A percentile compares a stretch with the other conserved stretches of the same genome.
phyloP scores from a whole-genome alignment of 2,113 vertebrate species.

The Vombatus ursinus region DNA sequence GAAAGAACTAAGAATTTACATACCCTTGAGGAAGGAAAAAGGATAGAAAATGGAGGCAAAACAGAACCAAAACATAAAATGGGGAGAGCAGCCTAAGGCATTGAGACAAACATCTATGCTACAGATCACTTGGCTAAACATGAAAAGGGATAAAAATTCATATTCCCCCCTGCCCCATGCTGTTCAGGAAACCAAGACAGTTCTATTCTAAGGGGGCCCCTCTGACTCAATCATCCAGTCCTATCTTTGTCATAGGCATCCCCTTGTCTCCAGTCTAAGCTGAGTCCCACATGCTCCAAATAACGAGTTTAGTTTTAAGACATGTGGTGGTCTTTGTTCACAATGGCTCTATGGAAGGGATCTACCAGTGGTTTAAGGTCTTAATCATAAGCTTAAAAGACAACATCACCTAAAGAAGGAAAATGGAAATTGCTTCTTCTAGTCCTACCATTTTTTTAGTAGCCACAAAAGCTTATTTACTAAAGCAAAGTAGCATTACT shows the following conservation, averaged over 20 bases:
- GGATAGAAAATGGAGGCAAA: neutral
- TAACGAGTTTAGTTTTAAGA: neutral
- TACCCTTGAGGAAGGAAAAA: neutral
- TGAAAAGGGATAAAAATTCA: neutral
- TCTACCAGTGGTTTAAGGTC: neutral
- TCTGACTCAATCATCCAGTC: neutral
- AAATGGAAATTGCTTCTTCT: neutral
- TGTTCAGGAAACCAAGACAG: neutral
- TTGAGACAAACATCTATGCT: neutral
- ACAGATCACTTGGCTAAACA: neutral
- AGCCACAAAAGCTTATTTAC: neutral
- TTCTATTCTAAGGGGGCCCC: neutral
- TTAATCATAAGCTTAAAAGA: neutral
- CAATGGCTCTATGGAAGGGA: neutral
- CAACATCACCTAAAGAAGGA: neutral
- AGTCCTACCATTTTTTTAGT: neutral
- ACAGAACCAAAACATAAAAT: neutral
- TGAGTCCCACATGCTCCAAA: neutral
- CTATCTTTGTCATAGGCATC: neutral
- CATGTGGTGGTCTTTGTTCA: neutral
- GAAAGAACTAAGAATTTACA: neutral
- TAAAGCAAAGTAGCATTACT: neutral
- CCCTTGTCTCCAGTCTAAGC: neutral
- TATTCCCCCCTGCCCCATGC: neutral
- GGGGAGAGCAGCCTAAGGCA: neutral